Conservation (phyloP, 2,113 vertebrate genomes). For the Vulpes lagopus region DNA sequence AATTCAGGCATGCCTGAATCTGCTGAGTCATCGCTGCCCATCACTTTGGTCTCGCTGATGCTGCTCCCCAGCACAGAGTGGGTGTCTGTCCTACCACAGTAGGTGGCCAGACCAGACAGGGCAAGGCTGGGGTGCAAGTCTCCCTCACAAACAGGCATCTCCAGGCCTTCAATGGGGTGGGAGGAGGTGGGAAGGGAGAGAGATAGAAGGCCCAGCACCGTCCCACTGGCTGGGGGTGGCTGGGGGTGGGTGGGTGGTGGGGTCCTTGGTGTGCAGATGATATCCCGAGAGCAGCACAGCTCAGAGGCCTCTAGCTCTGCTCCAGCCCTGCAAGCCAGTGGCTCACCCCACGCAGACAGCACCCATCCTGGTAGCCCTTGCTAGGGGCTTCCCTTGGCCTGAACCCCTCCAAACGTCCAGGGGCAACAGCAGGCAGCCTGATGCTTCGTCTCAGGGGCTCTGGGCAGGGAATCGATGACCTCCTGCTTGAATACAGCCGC, state of each 20-base stretch:
- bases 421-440: not conserved
- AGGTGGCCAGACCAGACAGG: not conserved
- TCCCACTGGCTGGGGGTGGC: too few relatives aligned
- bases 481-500: too few relatives aligned
- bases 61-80: not conserved
- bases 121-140: too few relatives aligned
- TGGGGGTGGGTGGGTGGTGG: not conserved
- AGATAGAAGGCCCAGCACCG: not conserved
- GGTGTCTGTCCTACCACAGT: not conserved
- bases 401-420: too few relatives aligned
- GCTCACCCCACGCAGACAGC: not conserved
- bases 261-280: rapidly evolving
- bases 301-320: not conserved
- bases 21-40: constrained; percentile 69
- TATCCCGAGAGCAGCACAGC: too few relatives aligned
- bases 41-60: constrained; percentile 48
- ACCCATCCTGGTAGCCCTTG: not conserved
- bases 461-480: not conserved
- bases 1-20: constrained; percentile 72
- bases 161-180: rapidly evolving
- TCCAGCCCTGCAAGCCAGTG: rapidly evolving
- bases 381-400: not conserved
- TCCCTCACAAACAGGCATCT: not conserved
- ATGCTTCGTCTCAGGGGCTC: not conserved
- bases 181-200: not conserved